These are phyloP conservation scores for Orthosia gracilis DNA, from an alignment of 2,888 invertebrate species.

Conservation along the genomic window DNA sequence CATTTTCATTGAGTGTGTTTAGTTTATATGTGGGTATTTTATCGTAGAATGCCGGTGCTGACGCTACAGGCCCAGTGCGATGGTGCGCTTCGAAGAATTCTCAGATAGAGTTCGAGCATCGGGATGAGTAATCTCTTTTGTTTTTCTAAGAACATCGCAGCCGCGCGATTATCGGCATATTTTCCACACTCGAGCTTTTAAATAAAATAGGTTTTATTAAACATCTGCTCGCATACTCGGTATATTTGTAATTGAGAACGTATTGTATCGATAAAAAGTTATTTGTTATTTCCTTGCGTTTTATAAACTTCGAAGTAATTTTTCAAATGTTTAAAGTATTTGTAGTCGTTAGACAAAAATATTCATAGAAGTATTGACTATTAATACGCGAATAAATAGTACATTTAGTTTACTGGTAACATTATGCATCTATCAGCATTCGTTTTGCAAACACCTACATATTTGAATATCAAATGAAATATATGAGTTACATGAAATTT, in stretches of 20 bases:
- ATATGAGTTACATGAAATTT: constrained; percentile 62
- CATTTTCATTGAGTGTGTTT: constrained; percentile 46
- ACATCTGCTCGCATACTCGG: constrained; percentile 57
- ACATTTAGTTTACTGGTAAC: constrained; percentile 29
- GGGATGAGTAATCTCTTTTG: constrained; percentile 91
- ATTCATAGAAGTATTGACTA: constrained; percentile 11
- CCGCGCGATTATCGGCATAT: constrained; percentile 84
- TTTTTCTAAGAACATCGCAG: constrained; percentile 86
- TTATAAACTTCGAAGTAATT: constrained; percentile 38
- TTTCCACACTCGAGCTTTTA: constrained; percentile 75
- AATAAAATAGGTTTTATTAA: constrained; percentile 71
- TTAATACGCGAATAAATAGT: constrained; percentile 26
- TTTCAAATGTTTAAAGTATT: constrained; percentile 30
- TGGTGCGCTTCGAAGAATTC: constrained; percentile 86
- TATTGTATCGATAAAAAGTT: constrained; percentile 54
- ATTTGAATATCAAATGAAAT: constrained; percentile 68
- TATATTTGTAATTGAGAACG: constrained; percentile 62
- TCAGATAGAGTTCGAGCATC: constrained; percentile 89
- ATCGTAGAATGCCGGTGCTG: constrained; percentile 70
- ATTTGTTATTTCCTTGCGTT: constrained; percentile 42
- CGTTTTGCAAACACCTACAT: constrained; percentile 60
- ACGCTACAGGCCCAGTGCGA: constrained; percentile 80
- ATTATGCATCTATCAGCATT: constrained; percentile 63
- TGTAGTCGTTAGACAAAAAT: constrained; percentile 32
- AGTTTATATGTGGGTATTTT: constrained; percentile 39